phyloP scores from a whole-genome alignment of 2,797 vertebrate genomes.

The Poeciliopsis presidionis region DNA sequence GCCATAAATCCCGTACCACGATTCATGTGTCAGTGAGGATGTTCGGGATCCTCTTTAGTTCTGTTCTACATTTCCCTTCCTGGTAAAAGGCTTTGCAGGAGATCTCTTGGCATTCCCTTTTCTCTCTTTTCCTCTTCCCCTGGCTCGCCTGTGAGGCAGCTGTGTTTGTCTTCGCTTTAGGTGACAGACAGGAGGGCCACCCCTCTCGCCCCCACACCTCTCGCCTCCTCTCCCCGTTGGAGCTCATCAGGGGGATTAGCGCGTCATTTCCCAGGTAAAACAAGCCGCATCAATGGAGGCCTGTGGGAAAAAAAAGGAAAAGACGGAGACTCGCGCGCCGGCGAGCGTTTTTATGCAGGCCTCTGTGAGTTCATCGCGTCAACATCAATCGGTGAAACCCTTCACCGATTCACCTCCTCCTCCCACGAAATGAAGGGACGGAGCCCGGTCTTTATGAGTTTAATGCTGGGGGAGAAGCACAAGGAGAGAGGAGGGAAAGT shows the following conservation, averaged over 20 bases:
- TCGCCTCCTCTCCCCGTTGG: slow-evolving; percentile 55
- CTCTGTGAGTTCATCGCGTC: slow-evolving; percentile 65
- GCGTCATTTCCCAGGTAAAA: slow-evolving; percentile 65
- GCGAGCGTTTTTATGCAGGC: slow-evolving; percentile 42
- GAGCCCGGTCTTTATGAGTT: slow-evolving; percentile 40
- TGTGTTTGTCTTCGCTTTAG: slow-evolving; percentile 57
- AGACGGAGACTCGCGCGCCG: slow-evolving; percentile 32
- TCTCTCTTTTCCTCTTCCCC: not conserved
- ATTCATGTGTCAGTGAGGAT: slow-evolving; percentile 46
- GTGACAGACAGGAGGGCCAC: slow-evolving; percentile 70
- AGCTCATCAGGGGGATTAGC: slow-evolving; percentile 66
- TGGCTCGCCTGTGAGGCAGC: slow-evolving; percentile 31
- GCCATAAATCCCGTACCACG: slow-evolving; percentile 21
- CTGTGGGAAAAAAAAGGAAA: slow-evolving; percentile 6
- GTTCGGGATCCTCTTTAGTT: slow-evolving; percentile 22
- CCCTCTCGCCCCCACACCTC: slow-evolving; percentile 56
- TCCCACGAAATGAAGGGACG: slow-evolving; percentile 53
- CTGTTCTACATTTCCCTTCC: slow-evolving; percentile 11
- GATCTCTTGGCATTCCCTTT: slow-evolving; percentile 20
- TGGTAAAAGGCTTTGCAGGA: slow-evolving; percentile 22
- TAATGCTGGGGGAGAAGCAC: slow-evolving; percentile 45
- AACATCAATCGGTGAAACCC: slow-evolving; percentile 61
- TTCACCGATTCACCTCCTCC: slow-evolving; percentile 64
- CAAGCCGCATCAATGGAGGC: slow-evolving; percentile 61
- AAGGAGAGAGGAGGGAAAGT: slow-evolving; percentile 40